A percentile compares a stretch with the other conserved stretches of the same genome.
phyloP scores from a whole-genome alignment of 2,113 vertebrate species.

The Coptodon bakossiorum region DNA sequence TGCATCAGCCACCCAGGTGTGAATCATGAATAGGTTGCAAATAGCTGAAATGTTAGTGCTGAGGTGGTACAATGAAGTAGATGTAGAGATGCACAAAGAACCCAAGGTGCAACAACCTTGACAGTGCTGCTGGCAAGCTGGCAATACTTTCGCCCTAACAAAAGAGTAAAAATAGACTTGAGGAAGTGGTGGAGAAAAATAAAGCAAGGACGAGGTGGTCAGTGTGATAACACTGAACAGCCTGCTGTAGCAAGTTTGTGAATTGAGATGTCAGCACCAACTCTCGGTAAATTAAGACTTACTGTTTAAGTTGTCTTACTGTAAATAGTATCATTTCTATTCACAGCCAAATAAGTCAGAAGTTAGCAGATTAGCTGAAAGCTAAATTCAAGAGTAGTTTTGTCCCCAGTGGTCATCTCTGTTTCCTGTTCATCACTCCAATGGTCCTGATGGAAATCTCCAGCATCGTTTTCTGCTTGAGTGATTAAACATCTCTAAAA shows the following conservation, averaged over 20 bases:
- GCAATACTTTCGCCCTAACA: neutral
- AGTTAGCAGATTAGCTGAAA: neutral
- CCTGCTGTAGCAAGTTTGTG: neutral
- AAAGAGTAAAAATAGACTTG: conserved; percentile 34
- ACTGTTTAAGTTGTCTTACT: neutral
- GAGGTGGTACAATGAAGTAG: neutral
- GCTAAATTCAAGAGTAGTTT: neutral
- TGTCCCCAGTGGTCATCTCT: neutral
- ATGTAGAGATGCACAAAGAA: neutral
- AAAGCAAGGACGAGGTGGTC: neutral
- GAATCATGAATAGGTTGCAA: neutral
- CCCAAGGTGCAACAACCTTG: conserved; percentile 7
- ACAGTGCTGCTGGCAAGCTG: neutral
- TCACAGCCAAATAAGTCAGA: neutral
- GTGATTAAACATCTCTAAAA: neutral
- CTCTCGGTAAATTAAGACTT: neutral
- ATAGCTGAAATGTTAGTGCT: neutral
- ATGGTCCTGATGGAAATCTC: neutral
- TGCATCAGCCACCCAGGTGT: neutral
- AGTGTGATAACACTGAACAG: neutral
- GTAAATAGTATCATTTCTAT: neutral
- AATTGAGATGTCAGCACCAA: neutral
- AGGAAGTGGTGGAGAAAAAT: neutral
- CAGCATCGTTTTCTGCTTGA: neutral
- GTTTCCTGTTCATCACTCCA: neutral